Evolutionary conservation across 2,888 invertebrate genomes (phyloP), one percentile per base, ranked within the genome.

Genomic region (Ophion ellenae): DNA sequence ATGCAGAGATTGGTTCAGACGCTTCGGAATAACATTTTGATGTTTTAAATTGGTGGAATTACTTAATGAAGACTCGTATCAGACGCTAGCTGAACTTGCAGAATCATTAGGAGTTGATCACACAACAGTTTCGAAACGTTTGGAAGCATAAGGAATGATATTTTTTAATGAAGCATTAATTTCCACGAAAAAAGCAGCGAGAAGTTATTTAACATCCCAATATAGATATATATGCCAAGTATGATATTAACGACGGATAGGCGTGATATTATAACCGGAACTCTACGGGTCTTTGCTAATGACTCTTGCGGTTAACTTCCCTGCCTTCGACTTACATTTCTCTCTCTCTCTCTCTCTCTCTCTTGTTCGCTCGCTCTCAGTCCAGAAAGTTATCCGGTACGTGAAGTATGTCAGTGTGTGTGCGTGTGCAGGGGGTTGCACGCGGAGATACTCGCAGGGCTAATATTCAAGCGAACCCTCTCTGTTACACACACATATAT

Each of bases 231-330:
- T 40, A 9, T n/a, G 10, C 20, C 11, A 47, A 10, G 17, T 59
- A 57, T n/a, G 40, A n/a, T 66, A 73, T 80, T 36, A 73, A 36
- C 40, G 73, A 80, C 64, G 53, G 53, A 70, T 76, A 73, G 57
- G 81, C 81, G 73, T 73, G 53, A 85, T 85, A 85, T 85, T 85
- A 85, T 64, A 80, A 85, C 77, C 78, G 57, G 74, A 81, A 85
- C 69, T 81, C 67, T 63, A 67, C 28, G 47, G 81, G 81, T 73
- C 81, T 73, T 81, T 53, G 77, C 81, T 85, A 85, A 85, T 85
- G 85, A 85, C 85, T 85, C 85, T 66, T 61, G 73, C 45, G 76
- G 81, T 70, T 75, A 64, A 85, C 78, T 85, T 82, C 64, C 64
- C 61, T 71, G 45, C 57, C 57, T 77, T 57, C 70, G 77, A 59